Base-by-base conservation (phyloP, 2,888 invertebrate species). In the Onchidella celtica region DNA sequence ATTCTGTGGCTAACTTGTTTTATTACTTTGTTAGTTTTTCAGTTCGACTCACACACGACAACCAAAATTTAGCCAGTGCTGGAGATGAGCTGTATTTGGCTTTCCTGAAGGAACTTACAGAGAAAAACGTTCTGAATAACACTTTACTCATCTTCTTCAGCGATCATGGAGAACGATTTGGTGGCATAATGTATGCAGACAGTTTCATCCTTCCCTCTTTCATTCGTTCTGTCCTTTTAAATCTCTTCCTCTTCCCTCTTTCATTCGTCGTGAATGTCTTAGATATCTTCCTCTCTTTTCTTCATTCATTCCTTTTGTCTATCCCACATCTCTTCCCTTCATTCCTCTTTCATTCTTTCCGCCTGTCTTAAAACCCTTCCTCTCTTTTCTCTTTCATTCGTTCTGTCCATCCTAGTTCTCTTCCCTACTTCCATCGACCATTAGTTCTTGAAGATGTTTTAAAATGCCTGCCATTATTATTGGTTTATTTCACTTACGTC, bases 141-240 rank as follows among this genome's bases (percentile, higher is more conserved):
- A 78, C 78, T 1, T 34, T 78, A 14, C 29, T 74, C 9, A 17
- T 74, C 34, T 74, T 57, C n/a, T 74, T 74, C 74, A 74, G 74
- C 36, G 74, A 78, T 66, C 79, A 79, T 36, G 79, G 79, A 55
- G 29, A 36, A 24, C 34, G 79, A 3, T 79, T 61, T 70, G 79
- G 79, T 3, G 24, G 6, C 2, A 59, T 70, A 14, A 32, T 69
- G 79, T 79, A 27, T 24, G 59, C 38, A 66, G 17, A 59, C n/a
- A 14, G 61, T 61, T 61, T 61, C n/a, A 21, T 61, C 14, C 27
- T 61, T 4, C 4, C 17, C 47, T 47, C 17, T 47, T 17, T 47
- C 47, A 17, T 17, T 47, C 47, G 6, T 17, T 47, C 47, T 47
- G 17, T 47, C 47, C 6, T 17, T 11, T 17, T 47, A 6, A 11